Conservation (phyloP, 35 echinoderm and acorn worm genomes). For the Heliocidaris erythrogramma region DNA sequence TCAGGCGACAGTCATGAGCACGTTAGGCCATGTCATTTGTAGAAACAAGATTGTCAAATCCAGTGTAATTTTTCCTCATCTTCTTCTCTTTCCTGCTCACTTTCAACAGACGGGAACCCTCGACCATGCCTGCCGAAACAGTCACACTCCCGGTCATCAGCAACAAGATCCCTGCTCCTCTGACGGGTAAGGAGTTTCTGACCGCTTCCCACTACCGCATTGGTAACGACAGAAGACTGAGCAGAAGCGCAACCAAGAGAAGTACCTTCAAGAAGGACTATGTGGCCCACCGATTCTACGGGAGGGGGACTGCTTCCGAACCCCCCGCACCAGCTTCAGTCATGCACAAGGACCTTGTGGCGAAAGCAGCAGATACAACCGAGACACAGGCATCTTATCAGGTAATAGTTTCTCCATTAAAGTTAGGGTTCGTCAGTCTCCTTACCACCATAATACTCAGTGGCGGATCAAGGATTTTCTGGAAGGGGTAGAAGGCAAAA, state of each 20-base stretch:
- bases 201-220: constrained; percentile 76
- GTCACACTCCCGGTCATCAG: constrained; percentile 67
- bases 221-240: constrained; percentile 77
- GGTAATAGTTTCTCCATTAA: constrained; percentile 22
- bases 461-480: not conserved
- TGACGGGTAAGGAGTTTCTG: constrained; percentile 72
- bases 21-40: too few species aligned
- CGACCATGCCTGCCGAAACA: constrained; percentile 60
- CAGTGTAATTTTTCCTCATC: not conserved
- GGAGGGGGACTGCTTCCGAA: constrained; percentile 49
- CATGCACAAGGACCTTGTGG: constrained; percentile 74
- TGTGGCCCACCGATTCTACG: constrained; percentile 56
- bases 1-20: too few species aligned
- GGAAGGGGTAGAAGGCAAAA: too few species aligned
- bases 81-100: not conserved
- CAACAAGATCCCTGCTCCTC: constrained; percentile 54
- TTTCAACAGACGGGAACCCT: not conserved
- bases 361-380: constrained; percentile 52
- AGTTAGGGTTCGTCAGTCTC: not conserved
- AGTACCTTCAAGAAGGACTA: constrained; percentile 94
- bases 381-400: constrained; percentile 73
- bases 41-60: not conserved
- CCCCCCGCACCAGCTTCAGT: constrained; percentile 89
- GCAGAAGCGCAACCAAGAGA: constrained; percentile 80
- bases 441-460: not conserved